These are phyloP conservation scores for Poecilus cupreus DNA, from an alignment of 2,888 invertebrate genomes.

Conservation along the genomic window DNA sequence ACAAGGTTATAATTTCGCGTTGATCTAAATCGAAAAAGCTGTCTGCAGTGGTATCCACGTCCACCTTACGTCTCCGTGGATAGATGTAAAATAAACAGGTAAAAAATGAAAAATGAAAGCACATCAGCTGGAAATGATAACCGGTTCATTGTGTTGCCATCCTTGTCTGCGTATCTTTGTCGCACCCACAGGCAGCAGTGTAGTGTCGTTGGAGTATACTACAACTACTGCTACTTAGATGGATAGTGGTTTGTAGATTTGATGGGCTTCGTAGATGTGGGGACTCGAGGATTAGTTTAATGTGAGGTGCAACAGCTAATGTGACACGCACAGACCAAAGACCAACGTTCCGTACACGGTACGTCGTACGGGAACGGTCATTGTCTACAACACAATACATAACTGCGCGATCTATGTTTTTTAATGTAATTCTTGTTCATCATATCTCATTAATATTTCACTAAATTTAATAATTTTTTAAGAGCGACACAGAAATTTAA, in stretches of 20 bases:
- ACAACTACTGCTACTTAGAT: constrained; percentile 70
- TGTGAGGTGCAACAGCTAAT: constrained; percentile 58
- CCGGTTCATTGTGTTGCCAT: constrained; percentile 70
- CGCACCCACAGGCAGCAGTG: neutral
- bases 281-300: constrained; percentile 47
- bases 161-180: constrained; percentile 68
- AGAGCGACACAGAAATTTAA: too few relatives aligned
- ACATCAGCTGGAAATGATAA: constrained; percentile 72
- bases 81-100: constrained; percentile 66
- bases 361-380: too few relatives aligned
- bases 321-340: constrained; percentile 31
- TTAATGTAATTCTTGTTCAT: neutral
- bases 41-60: neutral
- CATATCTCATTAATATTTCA: neutral
- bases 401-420: neutral
- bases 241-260: constrained; percentile 45
- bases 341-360: constrained; percentile 12
- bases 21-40: neutral
- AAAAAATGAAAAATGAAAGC: constrained; percentile 71
- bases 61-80: neutral
- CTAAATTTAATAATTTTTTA: too few relatives aligned
- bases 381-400: constrained; percentile 17
- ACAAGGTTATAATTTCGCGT: neutral
- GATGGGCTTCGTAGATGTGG: constrained; percentile 45
- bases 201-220: constrained; percentile 64